These are phyloP conservation scores for Stenotaenia linearis DNA, from an alignment of 2,888 invertebrate genomes.

Conservation along the genomic window DNA sequence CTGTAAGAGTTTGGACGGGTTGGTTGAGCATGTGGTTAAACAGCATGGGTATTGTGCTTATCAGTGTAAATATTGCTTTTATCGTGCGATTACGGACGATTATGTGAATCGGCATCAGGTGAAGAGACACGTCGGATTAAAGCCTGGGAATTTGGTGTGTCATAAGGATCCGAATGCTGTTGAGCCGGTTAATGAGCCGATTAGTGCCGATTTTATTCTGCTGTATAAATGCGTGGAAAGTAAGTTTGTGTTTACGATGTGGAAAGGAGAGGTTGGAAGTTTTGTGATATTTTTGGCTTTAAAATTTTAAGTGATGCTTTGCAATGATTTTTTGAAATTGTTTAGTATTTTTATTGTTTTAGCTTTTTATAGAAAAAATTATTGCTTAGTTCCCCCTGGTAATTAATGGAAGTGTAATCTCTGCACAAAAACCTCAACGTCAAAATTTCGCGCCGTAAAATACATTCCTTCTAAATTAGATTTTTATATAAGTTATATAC, in stretches of 20 bases:
- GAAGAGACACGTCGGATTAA: not conserved
- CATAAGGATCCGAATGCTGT: not conserved
- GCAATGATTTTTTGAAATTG: no score
- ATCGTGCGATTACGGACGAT: conserved; percentile 57
- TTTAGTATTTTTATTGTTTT: no score
- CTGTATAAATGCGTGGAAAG: conserved; percentile 30
- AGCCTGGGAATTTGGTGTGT: not conserved
- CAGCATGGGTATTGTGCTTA: conserved; percentile 58
- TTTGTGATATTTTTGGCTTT: no score
- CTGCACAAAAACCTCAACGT: no score
- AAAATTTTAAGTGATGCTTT: conserved; percentile 30
- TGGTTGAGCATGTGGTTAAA: conserved; percentile 58
- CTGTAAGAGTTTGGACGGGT: conserved; percentile 47
- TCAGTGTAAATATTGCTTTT: conserved; percentile 63
- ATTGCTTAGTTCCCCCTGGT: no score
- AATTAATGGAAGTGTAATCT: no score
- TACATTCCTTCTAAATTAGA: no score
- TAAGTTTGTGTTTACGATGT: no score
- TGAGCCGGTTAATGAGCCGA: not conserved
- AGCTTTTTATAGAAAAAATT: no score
- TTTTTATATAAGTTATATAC: no score
- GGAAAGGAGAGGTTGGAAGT: no score
- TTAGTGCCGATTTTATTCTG: conserved; percentile 24
- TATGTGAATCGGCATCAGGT: conserved; percentile 58
- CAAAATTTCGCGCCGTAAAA: no score